Evolutionary conservation across 2,113 vertebrate species (phyloP).

Genomic region (Ahaetulla prasina): DNA sequence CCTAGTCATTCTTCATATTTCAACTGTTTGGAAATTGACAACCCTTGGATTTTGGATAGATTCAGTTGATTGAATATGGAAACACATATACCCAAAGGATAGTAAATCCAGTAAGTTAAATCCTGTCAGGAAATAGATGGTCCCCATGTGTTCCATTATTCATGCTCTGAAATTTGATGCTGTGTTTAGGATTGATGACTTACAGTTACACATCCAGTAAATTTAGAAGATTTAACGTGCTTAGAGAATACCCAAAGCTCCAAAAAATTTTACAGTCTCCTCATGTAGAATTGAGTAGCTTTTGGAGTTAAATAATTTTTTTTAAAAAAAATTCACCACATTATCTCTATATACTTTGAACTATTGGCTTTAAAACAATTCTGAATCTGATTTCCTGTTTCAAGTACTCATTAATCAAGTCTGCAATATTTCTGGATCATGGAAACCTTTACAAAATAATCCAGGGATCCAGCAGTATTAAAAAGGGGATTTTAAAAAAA

Average conservation of each 20-base stretch:
- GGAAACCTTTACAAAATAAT: not conserved
- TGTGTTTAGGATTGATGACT: not conserved
- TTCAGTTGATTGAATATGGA: not conserved
- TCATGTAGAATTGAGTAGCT: not conserved
- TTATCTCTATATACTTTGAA: not conserved
- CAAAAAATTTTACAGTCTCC: not conserved
- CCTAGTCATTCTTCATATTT: constrained; percentile 31
- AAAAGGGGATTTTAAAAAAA: not conserved
- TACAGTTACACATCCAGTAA: not conserved
- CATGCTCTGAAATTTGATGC: not conserved
- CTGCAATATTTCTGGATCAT: not conserved
- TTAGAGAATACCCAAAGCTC: not conserved
- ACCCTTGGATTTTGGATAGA: not conserved
- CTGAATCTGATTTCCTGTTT: not conserved
- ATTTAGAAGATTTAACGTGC: not conserved
- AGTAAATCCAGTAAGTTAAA: not conserved
- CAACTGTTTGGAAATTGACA: constrained; percentile 14
- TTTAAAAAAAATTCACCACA: not conserved
- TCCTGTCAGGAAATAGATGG: not conserved
- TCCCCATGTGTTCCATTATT: not conserved
- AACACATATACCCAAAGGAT: not conserved
- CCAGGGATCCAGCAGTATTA: not conserved
- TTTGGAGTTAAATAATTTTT: not conserved
- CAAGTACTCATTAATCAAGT: not conserved
- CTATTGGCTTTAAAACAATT: not conserved